Evolutionary conservation across 2,888 invertebrate species (phyloP), one percentile per base, ranked within the genome.

Genomic region (Serrognathus titanus): DNA sequence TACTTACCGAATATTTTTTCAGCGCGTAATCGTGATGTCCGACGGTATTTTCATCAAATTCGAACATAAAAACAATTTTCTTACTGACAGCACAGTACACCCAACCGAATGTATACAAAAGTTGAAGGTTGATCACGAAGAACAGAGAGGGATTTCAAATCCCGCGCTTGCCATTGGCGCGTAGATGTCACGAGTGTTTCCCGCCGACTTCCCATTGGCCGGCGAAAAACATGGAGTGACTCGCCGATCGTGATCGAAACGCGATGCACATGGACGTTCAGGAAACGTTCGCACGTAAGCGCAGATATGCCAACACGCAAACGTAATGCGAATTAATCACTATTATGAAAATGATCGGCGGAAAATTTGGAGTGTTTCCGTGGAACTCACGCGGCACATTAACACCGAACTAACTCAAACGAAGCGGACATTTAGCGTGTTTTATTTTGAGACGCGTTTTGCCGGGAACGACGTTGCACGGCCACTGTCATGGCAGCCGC

Each of bases 1-100:
- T 68, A 85, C 88, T 86, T 80, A 88, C 88, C 82, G 83, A 82
- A 82, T 84, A 83, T 81, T 84, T 85, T 80, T 81, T 81, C 68
- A 79, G 74, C 78, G 82, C 82, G 78, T 83, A 83, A 81, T 85
- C 83, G 80, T 82, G 82, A 80, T 83, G 86, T 82, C 85, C 82
- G 75, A 81, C 77, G 69, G 83, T 82, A 81, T 82, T 86, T 82
- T 85, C 86, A 82, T 83, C 82, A 79, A 87, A 82, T 82, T 87
- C 84, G 80, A 83, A 85, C 85, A 85, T 86, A 70, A 72, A 75
- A 72, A 70, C 65, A 65, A 67, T 69, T 66, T 71, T 69, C 67
- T 71, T 74, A 75, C 72, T 76, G 74, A 76, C 76, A 76, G 74
- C 73, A 75, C 74, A 71, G 69, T 72, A 76, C 75, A 76, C 75